These are phyloP conservation scores for Medauroidea extradentata DNA, from an alignment of 1,140 invertebrate species.

Conservation along the genomic window DNA sequence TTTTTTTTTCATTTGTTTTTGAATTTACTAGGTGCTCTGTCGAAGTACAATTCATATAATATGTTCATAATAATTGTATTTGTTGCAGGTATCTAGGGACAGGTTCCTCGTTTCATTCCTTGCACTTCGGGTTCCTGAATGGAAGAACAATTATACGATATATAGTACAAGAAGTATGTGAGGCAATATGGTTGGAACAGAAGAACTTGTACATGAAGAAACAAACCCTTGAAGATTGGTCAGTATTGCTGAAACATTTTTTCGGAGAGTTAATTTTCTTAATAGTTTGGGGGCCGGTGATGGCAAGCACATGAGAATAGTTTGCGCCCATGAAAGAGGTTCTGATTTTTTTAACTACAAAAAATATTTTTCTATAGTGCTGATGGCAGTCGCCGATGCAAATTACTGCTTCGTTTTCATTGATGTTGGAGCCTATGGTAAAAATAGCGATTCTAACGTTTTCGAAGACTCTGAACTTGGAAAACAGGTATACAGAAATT, in stretches of 20 bases:
- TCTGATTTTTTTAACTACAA: slow-evolving; percentile 37
- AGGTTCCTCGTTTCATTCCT: too few species aligned
- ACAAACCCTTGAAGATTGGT: background rate
- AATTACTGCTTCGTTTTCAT: slow-evolving; percentile 30
- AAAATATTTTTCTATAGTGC: slow-evolving; percentile 29
- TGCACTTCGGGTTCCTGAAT: too few species aligned
- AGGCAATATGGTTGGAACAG: background rate
- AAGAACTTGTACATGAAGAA: background rate
- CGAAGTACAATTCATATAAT: too few species aligned
- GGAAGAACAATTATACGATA: background rate
- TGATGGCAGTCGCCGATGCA: slow-evolving; percentile 31
- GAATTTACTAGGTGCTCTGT: too few species aligned
- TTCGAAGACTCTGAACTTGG: too few species aligned
- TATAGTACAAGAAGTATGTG: background rate
- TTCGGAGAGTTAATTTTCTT: slow-evolving; percentile 26
- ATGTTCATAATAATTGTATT: too few species aligned
- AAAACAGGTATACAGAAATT: background rate
- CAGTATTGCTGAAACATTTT: background rate
- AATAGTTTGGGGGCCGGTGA: slow-evolving; percentile 21
- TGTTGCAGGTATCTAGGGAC: too few species aligned
- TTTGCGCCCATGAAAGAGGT: slow-evolving; percentile 23
- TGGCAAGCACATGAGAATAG: slow-evolving; percentile 32
- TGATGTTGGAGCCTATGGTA: slow-evolving; percentile 30
- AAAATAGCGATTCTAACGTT: too few species aligned
- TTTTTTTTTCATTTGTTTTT: too few species aligned